These are phyloP conservation scores for Cryptotis parvus DNA, from an alignment of 2,113 vertebrate species.

Conservation along the genomic window DNA sequence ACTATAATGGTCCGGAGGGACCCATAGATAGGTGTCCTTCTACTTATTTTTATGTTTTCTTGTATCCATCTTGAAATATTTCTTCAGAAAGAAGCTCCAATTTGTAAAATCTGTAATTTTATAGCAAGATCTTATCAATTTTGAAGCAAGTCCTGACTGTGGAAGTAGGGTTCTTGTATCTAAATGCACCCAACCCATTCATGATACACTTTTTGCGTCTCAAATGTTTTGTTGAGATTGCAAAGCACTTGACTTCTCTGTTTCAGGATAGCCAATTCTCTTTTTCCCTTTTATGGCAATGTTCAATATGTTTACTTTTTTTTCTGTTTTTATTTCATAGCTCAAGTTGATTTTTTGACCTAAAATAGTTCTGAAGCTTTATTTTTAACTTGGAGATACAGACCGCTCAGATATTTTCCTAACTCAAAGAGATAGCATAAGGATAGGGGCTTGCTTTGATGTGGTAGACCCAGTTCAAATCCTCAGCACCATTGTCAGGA, in stretches of 20 bases:
- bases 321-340: slow-evolving; percentile 70
- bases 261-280: slow-evolving; percentile 2
- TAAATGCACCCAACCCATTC: not conserved
- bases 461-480: too few species aligned
- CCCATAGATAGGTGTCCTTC: not conserved
- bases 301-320: slow-evolving; percentile 6
- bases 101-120: too few species aligned
- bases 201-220: not conserved
- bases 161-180: not conserved
- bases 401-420: slow-evolving; percentile 54
- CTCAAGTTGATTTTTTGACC: slow-evolving; percentile 48
- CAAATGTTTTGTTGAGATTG: not conserved
- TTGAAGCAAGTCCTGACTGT: not conserved
- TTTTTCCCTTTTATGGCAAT: not conserved
- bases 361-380: slow-evolving; percentile 69
- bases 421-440: not conserved
- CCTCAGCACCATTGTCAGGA: too few species aligned
- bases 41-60: not conserved
- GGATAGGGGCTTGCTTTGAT: too few species aligned
- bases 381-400: slow-evolving; percentile 69
- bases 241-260: not conserved
- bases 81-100: not conserved
- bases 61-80: not conserved
- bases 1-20: not conserved
- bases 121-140: not conserved